These are phyloP conservation scores for Heteronetta atricapilla DNA, from an alignment of 2,113 vertebrate genomes.

Conservation along the genomic window DNA sequence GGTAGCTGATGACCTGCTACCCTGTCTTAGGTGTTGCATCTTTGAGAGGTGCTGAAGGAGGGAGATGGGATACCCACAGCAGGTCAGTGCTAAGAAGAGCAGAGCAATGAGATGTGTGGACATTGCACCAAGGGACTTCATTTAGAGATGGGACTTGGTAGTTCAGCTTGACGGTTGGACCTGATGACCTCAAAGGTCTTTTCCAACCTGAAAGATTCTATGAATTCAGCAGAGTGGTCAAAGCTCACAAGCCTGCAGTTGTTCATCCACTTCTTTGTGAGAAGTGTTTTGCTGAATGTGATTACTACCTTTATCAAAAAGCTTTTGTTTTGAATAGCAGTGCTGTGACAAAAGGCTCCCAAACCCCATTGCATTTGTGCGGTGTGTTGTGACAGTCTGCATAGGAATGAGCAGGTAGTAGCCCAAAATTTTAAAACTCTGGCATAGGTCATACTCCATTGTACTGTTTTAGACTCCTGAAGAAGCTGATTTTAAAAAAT, in stretches of 20 bases:
- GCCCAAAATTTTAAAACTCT: neutral
- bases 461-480: neutral
- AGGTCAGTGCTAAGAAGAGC: neutral
- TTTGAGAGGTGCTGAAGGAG: neutral
- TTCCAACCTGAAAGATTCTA: neutral
- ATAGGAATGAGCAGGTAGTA: neutral
- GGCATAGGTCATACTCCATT: neutral
- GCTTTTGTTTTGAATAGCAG: neutral
- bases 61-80: fast-evolving
- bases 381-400: neutral
- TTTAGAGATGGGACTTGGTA: neutral
- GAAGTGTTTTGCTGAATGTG: fast-evolving
- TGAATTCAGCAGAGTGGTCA: neutral
- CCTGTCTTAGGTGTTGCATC: neutral
- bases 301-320: neutral
- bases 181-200: neutral
- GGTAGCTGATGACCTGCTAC: neutral
- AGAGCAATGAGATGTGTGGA: neutral
- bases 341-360: neutral
- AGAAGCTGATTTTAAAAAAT: conserved; percentile 1
- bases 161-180: neutral
- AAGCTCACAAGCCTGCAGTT: neutral
- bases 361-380: neutral
- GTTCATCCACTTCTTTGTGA: neutral
- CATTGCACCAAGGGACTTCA: neutral